Percentiles rank a stretch among this genome's conserved stretches.
Conservation (phyloP, 2,888 invertebrate species). For the Pristionchus maxplancki region DNA sequence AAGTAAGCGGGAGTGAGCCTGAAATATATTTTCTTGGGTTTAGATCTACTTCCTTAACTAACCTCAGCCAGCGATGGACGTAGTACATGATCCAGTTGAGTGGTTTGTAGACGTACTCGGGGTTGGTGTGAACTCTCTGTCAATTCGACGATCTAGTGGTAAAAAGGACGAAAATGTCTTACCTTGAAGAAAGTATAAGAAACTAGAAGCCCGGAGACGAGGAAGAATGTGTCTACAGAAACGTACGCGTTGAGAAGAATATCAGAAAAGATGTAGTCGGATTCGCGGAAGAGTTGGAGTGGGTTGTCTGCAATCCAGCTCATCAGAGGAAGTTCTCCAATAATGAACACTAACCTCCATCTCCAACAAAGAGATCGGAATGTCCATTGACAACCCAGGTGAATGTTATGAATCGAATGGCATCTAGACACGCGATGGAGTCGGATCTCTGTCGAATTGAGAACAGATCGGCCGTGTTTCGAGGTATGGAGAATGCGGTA, state of each 20-base stretch:
- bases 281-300: not conserved
- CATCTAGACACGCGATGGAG: not conserved
- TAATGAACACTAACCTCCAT: not conserved
- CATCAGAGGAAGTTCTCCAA: too few relatives aligned
- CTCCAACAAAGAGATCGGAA: not conserved
- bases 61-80: slow-evolving; percentile 40
- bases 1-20: slow-evolving; percentile 37
- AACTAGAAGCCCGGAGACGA: slow-evolving; percentile 14
- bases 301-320: slow-evolving; percentile 27
- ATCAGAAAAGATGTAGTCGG: not conserved
- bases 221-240: slow-evolving; percentile 43
- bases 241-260: not conserved
- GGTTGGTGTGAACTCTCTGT: not conserved
- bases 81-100: slow-evolving; percentile 31
- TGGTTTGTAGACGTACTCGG: not conserved
- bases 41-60: not conserved
- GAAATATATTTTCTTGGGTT: not conserved
- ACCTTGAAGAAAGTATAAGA: slow-evolving; percentile 38
- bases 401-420: slow-evolving; percentile 39
- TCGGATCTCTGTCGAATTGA: not conserved
- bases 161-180: too few relatives aligned
- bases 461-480: not conserved
- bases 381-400: slow-evolving; percentile 16
- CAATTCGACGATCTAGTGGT: too few relatives aligned
- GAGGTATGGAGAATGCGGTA: not conserved